These are phyloP conservation scores for Drosophila seguyi DNA, from an alignment of 1,140 invertebrate species.

Conservation along the genomic window DNA sequence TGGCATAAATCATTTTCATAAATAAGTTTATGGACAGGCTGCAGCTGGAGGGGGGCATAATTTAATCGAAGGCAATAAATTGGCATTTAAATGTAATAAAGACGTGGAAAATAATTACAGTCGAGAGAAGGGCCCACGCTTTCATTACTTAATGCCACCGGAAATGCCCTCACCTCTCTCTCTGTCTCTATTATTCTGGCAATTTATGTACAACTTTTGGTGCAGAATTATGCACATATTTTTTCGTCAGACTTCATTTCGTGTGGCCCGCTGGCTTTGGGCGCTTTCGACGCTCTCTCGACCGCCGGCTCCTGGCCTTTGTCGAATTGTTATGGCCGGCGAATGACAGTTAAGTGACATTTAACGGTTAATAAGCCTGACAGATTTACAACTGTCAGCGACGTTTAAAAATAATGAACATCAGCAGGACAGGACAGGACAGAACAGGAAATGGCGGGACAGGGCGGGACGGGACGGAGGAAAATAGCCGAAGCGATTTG, in stretches of 20 bases:
- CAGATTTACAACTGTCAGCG: conserved; percentile 83
- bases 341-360: conserved; percentile 82
- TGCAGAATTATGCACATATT: conserved; percentile 79
- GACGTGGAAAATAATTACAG: conserved; percentile 79
- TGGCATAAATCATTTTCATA: conserved; percentile 43
- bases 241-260: conserved; percentile 56
- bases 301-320: conserved; percentile 7
- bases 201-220: conserved; percentile 61
- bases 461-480: conserved; percentile 18
- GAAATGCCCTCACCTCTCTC: conserved; percentile 22
- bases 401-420: conserved; percentile 81
- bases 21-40: conserved; percentile 33
- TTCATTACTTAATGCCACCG: conserved; percentile 58
- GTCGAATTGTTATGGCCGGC: conserved; percentile 58
- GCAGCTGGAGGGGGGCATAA: conserved; percentile 50
- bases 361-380: conserved; percentile 84
- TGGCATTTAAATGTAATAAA: conserved; percentile 84
- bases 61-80: conserved; percentile 83
- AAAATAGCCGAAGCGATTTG: conserved; percentile 71
- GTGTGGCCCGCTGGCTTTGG: conserved; percentile 23
- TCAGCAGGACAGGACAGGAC: conserved; percentile 43
- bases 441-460: conserved; percentile 11
- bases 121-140: conserved; percentile 45
- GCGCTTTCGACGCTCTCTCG: conserved; percentile 4
- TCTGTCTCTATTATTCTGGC: conserved; percentile 14